phyloP scores from a whole-genome alignment of 2,888 invertebrate species.

The Eueremaeus valkanovi region DNA sequence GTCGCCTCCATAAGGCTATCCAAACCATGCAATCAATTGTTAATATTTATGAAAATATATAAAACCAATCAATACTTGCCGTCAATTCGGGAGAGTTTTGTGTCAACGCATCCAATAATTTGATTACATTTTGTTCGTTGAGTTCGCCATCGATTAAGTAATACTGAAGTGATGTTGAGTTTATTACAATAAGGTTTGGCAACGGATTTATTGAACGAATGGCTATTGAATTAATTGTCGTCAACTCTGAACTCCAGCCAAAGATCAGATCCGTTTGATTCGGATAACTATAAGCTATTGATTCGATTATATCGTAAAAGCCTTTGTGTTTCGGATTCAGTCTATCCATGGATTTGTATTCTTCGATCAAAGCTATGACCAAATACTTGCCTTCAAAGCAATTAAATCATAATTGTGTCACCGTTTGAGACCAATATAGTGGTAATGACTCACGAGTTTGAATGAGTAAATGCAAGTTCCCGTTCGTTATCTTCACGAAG shows the following conservation, averaged over 20 bases:
- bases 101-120: conserved; percentile 66
- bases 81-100: conserved; percentile 51
- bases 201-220: conserved; percentile 72
- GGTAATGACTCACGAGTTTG: conserved; percentile 66
- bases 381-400: conserved; percentile 36
- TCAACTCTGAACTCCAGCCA: conserved; percentile 87
- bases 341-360: conserved; percentile 29
- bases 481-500: conserved; percentile 77
- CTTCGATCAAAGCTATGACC: conserved; percentile 40
- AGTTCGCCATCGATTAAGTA: conserved; percentile 71
- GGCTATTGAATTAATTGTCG: conserved; percentile 87
- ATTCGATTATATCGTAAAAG: conserved; percentile 77
- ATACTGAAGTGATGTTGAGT: conserved; percentile 86
- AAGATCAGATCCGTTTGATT: conserved; percentile 73
- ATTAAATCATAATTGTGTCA: not conserved
- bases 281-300: conserved; percentile 68
- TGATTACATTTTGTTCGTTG: conserved; percentile 70
- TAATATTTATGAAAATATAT: not conserved
- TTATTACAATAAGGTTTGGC: conserved; percentile 82
- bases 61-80: not conserved
- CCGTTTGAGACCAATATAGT: too few relatives aligned
- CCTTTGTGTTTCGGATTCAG: conserved; percentile 34
- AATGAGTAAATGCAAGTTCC: conserved; percentile 72
- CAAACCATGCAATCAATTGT: not conserved
- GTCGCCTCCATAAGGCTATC: conserved; percentile 78